Percentiles rank a stretch among this genome's conserved stretches.
Evolutionary conservation across 2,888 invertebrate species (phyloP).

Genomic region (Melipona beecheii): DNA sequence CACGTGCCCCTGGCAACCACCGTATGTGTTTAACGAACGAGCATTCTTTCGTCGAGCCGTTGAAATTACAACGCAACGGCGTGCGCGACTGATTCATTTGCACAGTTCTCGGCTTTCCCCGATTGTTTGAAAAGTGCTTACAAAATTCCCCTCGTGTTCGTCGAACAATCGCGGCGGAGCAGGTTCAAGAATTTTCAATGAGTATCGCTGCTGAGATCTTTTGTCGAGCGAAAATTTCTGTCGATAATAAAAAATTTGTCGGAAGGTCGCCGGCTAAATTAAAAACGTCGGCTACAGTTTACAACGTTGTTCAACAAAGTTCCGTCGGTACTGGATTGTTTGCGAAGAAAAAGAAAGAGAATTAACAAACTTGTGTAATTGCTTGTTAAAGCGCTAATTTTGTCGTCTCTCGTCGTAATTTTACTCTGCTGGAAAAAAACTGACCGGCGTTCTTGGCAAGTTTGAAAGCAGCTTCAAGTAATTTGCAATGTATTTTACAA

Average conservation of each 20-base stretch:
- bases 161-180: not conserved
- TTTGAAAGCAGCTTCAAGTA: not conserved
- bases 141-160: not conserved
- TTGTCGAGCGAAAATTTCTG: not conserved
- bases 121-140: constrained; percentile 1
- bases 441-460: not conserved
- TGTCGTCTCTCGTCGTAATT: too few species aligned
- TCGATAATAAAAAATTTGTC: too few species aligned
- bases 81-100: constrained; percentile 13
- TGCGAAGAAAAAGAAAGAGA: too few species aligned
- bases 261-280: not conserved
- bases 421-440: not conserved
- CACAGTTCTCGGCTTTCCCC: not conserved
- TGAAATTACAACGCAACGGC: not conserved
- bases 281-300: not conserved
- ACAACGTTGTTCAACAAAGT: too few species aligned
- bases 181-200: constrained; percentile 24
- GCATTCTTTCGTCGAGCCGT: not conserved
- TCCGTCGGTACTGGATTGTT: too few species aligned
- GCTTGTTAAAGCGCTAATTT: not conserved
- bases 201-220: not conserved
- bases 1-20: not conserved
- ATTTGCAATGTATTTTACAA: not conserved
- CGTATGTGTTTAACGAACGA: not conserved
- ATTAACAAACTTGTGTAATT: not conserved